Evolutionary conservation across 2,797 vertebrate species (phyloP), one percentile per base, ranked within the genome.

Genomic region (Hirundo rustica): DNA sequence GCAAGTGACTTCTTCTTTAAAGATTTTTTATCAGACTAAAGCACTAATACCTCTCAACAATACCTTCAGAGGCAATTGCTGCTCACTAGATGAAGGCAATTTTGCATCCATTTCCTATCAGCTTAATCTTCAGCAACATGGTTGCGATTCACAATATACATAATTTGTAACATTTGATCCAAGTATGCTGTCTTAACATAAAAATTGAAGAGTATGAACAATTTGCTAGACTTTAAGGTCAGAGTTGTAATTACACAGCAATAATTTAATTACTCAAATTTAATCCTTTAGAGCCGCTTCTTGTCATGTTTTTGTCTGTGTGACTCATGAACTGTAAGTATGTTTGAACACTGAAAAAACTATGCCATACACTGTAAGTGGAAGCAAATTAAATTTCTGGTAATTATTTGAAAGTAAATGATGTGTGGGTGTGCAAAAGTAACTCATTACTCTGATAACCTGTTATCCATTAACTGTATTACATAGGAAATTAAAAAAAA

Each of bases 231-330:
- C 73, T 89, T 93, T 90, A 94, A 95, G 85, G 90, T 93, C 94
- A 95, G 54, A 77, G 14, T 72, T 83, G 66, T 88, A 96, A 92
- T 96, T 92, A 65, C 44, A 62, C 34, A 72, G 42, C 42, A 47
- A 57, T 96, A 88, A 96, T 94, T 91, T 83, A 60, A 91, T 96
- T 96, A 80, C 81, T 44, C 25, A 83, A 80, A 89, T 91, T 88
- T 85, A 95, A 96, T 96, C 68, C 91, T 83, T 85, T 72, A 85
- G 57, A 83, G 44, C n/a, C 50, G 17, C 34, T 92, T 93, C 79
- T 87, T 89, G 38, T 85, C 61, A 65, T 91, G 65, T 58, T 54
- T 89, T 76, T 75, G 50, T 54, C 72, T 74, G 54, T 22, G 15
- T 95, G 88, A 96, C 68, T 95, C 91, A 93, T 47, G 61, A 82